Evolutionary conservation across 2,888 invertebrate species (phyloP).

Genomic region (Dolichopus griseipennis): DNA sequence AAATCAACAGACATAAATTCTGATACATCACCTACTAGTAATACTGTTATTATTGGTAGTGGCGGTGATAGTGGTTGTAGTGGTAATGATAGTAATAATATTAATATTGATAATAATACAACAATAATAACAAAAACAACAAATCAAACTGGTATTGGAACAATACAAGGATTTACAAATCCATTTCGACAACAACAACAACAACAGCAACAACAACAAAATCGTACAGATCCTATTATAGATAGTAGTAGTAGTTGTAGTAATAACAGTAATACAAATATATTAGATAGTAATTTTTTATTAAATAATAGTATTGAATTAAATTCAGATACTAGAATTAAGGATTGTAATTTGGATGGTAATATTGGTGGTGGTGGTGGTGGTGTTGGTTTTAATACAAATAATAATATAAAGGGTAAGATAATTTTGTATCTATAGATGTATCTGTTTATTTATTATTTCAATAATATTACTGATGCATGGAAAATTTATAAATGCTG

Average conservation of each 20-base stretch:
- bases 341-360: neutral
- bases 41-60: neutral
- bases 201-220: constrained; percentile 24
- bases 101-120: neutral
- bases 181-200: constrained; percentile 19
- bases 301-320: neutral
- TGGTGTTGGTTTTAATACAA: constrained; percentile 16
- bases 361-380: constrained; percentile 17
- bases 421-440: neutral
- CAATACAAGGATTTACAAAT: constrained; percentile 28
- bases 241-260: neutral
- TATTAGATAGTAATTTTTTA: neutral
- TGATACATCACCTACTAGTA: neutral
- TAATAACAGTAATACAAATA: neutral
- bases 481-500: no score
- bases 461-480: no score
- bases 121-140: neutral
- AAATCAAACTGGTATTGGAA: neutral
- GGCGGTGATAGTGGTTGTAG: no score
- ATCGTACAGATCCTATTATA: neutral
- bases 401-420: neutral
- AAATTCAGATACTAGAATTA: neutral
- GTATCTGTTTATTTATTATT: no score
- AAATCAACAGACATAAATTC: neutral
- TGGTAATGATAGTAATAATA: neutral